phyloP scores from a whole-genome alignment of 2,888 invertebrate species.

The Ceriagrion tenellum region DNA sequence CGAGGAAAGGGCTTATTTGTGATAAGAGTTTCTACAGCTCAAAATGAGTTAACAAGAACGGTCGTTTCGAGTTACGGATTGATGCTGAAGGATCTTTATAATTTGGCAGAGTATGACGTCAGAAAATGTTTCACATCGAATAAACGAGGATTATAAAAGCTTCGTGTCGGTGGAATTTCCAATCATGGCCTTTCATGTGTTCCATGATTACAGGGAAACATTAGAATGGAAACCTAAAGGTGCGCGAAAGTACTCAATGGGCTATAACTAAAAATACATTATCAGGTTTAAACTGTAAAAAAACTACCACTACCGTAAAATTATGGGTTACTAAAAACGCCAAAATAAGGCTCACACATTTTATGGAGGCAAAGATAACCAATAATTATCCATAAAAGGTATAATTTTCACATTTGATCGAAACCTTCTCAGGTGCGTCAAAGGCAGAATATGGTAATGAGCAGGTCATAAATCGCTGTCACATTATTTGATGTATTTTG shows the following conservation, averaged over 20 bases:
- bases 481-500: no score
- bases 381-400: no score
- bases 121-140: neutral
- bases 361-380: no score
- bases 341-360: no score
- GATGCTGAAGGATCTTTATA: neutral
- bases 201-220: neutral
- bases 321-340: no score
- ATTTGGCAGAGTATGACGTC: neutral
- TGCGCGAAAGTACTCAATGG: neutral
- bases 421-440: no score
- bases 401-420: no score
- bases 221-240: neutral
- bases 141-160: neutral
- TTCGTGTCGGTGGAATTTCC: neutral
- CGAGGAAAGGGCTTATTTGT: neutral
- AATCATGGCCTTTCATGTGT: neutral
- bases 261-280: neutral
- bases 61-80: neutral
- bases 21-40: neutral
- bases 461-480: no score
- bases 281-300: no score
- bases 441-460: no score
- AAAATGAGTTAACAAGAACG: neutral
- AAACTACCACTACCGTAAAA: no score